phyloP scores from a whole-genome alignment of 92 coral and sea anemone species.

The Siderastrea siderea region DNA sequence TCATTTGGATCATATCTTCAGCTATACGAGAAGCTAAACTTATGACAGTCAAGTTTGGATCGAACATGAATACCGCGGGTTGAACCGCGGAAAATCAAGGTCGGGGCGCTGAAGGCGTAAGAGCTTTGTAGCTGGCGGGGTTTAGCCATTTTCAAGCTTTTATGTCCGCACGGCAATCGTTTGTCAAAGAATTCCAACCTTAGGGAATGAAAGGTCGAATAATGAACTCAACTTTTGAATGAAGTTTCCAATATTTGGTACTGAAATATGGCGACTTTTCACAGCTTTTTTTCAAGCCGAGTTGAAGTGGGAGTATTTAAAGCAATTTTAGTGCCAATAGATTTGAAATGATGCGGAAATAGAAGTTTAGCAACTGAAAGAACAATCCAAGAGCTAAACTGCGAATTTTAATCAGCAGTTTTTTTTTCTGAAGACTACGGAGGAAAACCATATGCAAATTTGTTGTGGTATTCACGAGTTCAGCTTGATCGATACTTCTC shows the following conservation, averaged over 20 bases:
- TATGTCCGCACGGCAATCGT: background rate
- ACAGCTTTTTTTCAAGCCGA: background rate
- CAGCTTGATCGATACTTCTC: slow-evolving; percentile 30
- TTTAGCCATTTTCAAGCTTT: slow-evolving; percentile 2
- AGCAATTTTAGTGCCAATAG: background rate
- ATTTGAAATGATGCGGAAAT: background rate
- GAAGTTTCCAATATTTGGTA: slow-evolving; percentile 11
- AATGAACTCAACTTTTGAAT: slow-evolving; percentile 22
- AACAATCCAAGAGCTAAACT: background rate
- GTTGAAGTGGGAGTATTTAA: background rate
- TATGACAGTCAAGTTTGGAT: background rate
- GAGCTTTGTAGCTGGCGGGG: background rate
- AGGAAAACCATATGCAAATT: slow-evolving; percentile 88
- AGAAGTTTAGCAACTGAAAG: slow-evolving; percentile 4
- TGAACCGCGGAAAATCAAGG: slow-evolving; percentile 5
- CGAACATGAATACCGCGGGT: background rate
- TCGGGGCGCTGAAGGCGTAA: background rate
- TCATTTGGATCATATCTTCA: background rate
- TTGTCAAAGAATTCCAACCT: slow-evolving; percentile 1
- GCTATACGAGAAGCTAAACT: background rate
- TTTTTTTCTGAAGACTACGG: slow-evolving; percentile 51
- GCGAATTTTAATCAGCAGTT: background rate
- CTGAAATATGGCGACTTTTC: slow-evolving; percentile 22
- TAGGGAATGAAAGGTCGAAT: background rate
- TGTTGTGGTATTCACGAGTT: slow-evolving; percentile 32